These are phyloP conservation scores for Cynopterus brachyotis DNA, from an alignment of 2,113 vertebrate species.

Conservation along the genomic window DNA sequence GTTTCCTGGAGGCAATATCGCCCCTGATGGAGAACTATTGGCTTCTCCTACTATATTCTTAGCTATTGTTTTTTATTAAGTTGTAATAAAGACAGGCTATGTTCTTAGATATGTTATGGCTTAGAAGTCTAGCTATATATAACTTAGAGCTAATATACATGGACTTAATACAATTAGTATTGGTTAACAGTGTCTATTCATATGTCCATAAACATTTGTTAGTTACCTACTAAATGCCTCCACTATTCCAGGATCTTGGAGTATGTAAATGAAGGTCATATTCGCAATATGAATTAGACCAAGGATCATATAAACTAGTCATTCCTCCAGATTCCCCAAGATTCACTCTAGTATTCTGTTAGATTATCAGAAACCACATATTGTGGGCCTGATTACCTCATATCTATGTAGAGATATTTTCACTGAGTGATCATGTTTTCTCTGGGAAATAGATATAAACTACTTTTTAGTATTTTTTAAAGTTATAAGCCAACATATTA, in stretches of 20 bases:
- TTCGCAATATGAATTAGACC: slow-evolving; percentile 16
- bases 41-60: neutral
- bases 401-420: neutral
- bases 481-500: neutral
- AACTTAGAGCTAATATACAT: neutral
- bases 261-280: neutral
- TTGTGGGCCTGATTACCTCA: neutral
- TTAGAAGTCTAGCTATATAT: neutral
- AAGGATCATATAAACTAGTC: neutral
- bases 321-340: neutral
- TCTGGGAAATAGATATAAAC: neutral
- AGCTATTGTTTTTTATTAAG: neutral
- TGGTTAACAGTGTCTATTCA: neutral
- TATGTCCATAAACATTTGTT: neutral
- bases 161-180: neutral
- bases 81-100: neutral
- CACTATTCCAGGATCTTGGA: neutral
- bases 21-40: neutral
- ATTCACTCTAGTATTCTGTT: neutral
- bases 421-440: neutral
- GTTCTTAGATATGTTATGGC: neutral
- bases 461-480: neutral
- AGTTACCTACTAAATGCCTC: neutral
- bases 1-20: neutral
- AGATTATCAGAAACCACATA: neutral